A percentile compares a stretch with the other conserved stretches of the same genome.
phyloP scores from a whole-genome alignment of 2,888 invertebrate genomes.

The Trachelus iudaicus region DNA sequence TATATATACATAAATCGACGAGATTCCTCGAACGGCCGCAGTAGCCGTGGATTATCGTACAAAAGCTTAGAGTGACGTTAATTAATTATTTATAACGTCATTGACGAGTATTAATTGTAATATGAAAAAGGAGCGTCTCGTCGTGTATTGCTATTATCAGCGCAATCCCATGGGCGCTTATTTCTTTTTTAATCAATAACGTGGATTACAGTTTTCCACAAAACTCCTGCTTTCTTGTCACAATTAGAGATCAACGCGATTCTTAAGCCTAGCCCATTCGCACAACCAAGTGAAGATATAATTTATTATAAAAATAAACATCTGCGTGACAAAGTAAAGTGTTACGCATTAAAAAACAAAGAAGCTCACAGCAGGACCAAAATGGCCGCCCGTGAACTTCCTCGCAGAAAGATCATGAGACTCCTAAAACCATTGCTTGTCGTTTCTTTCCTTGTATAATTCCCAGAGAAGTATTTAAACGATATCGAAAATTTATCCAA shows the following conservation, averaged over 20 bases:
- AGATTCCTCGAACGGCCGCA: not conserved
- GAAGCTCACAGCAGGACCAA: not conserved
- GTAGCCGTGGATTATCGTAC: slow-evolving; percentile 30
- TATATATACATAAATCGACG: not conserved
- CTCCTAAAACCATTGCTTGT: not conserved
- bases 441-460: not conserved
- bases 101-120: slow-evolving; percentile 31
- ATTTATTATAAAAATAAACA: slow-evolving; percentile 59
- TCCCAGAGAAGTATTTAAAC: not conserved
- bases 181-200: not conserved
- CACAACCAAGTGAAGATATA: slow-evolving; percentile 56
- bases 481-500: not conserved
- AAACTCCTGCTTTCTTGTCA: not conserved
- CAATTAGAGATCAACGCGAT: not conserved
- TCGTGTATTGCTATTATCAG: slow-evolving; percentile 25
- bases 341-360: not conserved
- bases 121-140: slow-evolving; percentile 35
- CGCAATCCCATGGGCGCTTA: not conserved
- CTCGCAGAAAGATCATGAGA: not conserved
- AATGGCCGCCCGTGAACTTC: not conserved
- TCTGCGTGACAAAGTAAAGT: slow-evolving; percentile 25
- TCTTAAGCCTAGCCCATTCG: slow-evolving; percentile 32
- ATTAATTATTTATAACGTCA: slow-evolving; percentile 19
- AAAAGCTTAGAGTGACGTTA: slow-evolving; percentile 37
- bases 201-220: not conserved